Conservation (phyloP, 2,113 vertebrate genomes). For the Ptilorrhoa leucosticta region DNA sequence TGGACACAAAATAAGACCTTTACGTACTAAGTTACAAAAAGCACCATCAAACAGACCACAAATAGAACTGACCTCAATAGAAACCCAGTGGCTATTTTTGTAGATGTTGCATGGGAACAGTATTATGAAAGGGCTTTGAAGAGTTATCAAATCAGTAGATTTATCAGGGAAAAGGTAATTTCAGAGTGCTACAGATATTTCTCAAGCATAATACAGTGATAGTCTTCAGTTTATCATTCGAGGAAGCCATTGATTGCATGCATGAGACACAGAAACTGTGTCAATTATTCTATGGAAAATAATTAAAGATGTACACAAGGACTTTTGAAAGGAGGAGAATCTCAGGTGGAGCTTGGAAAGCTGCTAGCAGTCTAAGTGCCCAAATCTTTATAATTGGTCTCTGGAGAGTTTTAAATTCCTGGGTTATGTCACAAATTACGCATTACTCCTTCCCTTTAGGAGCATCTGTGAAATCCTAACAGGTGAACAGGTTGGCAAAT, state of each 20-base stretch:
- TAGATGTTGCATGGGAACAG: background rate
- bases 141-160: background rate
- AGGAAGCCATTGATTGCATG: background rate
- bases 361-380: background rate
- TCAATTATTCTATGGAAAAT: background rate
- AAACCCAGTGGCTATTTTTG: background rate
- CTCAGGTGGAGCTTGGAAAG: background rate
- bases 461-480: background rate
- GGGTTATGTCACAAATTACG: background rate
- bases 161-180: background rate
- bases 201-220: background rate
- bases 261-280: background rate
- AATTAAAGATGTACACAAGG: background rate
- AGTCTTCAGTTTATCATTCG: background rate
- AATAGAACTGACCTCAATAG: background rate
- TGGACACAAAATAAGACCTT: background rate
- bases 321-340: background rate
- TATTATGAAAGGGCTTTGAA: background rate
- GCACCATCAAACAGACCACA: background rate
- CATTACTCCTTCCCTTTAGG: background rate
- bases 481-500: background rate
- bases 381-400: conserved; percentile 4
- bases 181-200: background rate
- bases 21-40: background rate
- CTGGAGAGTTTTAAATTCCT: background rate